Evolutionary conservation across 2,888 invertebrate genomes (phyloP).

Genomic region (Napeogenes inachia): DNA sequence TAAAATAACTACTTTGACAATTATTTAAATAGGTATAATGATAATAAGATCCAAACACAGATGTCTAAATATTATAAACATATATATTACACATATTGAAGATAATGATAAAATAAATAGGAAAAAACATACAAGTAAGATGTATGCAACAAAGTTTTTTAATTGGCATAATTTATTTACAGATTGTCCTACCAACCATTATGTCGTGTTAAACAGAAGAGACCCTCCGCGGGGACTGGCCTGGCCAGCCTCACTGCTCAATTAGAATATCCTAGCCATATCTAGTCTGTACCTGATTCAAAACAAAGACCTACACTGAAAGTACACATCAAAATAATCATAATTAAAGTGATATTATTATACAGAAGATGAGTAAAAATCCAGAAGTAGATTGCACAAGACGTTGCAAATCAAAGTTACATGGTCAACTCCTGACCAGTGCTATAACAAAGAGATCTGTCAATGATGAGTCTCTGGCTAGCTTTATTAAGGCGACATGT

Average conservation of each 20-base stretch:
- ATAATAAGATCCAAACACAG: too few species aligned
- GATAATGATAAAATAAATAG: neutral
- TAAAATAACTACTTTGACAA: too few species aligned
- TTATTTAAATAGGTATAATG: too few species aligned
- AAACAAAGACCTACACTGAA: too few species aligned
- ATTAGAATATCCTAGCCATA: slow-evolving; percentile 25
- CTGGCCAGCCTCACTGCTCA: slow-evolving; percentile 30
- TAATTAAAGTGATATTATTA: neutral
- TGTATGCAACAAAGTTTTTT: slow-evolving; percentile 6
- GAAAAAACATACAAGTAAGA: slow-evolving; percentile 1
- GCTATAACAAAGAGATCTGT: slow-evolving; percentile 81
- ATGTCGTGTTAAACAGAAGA: slow-evolving; percentile 56
- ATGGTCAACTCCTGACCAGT: slow-evolving; percentile 79
- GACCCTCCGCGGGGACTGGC: slow-evolving; percentile 55
- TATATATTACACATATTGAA: too few species aligned
- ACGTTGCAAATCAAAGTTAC: slow-evolving; percentile 75
- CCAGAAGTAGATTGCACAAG: slow-evolving; percentile 77
- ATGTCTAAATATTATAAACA: too few species aligned
- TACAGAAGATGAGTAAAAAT: slow-evolving; percentile 56
- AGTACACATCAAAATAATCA: neutral
- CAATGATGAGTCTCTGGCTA: slow-evolving; percentile 76
- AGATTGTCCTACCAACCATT: slow-evolving; percentile 52
- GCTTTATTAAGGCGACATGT: slow-evolving; percentile 78
- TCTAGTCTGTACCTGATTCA: slow-evolving; percentile 31
- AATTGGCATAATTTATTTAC: slow-evolving; percentile 39